Evolutionary conservation across 2,113 vertebrate genomes (phyloP).

Genomic region (Lontra canadensis): DNA sequence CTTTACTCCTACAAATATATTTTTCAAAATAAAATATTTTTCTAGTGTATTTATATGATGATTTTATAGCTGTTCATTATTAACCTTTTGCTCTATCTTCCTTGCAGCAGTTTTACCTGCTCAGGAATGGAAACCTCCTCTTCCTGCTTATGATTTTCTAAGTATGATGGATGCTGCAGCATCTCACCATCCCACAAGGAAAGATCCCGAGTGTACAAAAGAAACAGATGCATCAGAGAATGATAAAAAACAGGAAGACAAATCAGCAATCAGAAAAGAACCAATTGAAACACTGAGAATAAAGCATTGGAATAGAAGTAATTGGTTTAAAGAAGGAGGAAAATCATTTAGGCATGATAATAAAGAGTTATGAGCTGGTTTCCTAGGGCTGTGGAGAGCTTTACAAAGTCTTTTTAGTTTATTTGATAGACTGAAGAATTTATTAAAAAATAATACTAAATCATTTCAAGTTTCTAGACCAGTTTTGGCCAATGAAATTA

Average conservation of each 20-base stretch:
- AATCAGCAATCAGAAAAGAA: conserved; percentile 32
- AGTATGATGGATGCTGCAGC: conserved; percentile 88
- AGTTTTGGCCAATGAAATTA: not conserved
- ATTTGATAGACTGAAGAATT: not conserved
- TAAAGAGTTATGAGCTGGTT: conserved; percentile 56
- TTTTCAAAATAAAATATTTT: conserved; percentile 35
- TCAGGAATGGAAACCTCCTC: conserved; percentile 89
- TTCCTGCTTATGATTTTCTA: conserved; percentile 91
- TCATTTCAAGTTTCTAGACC: not conserved
- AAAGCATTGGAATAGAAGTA: conserved; percentile 56
- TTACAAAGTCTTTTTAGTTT: not conserved
- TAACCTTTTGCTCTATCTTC: not conserved
- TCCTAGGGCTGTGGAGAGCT: not conserved
- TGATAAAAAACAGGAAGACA: conserved; percentile 8
- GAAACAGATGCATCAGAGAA: not conserved
- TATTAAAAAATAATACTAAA: conserved; percentile 20
- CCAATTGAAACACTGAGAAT: not conserved
- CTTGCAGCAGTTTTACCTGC: conserved; percentile 87
- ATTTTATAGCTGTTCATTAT: not conserved
- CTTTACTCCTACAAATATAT: not conserved
- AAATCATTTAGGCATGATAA: conserved; percentile 25
- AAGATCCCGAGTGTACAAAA: not conserved
- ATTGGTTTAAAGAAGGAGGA: conserved; percentile 40
- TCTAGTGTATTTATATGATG: not conserved
- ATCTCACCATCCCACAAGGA: conserved; percentile 76